Evolutionary conservation across 2,888 invertebrate species (phyloP).

Genomic region (Lagria hirta): DNA sequence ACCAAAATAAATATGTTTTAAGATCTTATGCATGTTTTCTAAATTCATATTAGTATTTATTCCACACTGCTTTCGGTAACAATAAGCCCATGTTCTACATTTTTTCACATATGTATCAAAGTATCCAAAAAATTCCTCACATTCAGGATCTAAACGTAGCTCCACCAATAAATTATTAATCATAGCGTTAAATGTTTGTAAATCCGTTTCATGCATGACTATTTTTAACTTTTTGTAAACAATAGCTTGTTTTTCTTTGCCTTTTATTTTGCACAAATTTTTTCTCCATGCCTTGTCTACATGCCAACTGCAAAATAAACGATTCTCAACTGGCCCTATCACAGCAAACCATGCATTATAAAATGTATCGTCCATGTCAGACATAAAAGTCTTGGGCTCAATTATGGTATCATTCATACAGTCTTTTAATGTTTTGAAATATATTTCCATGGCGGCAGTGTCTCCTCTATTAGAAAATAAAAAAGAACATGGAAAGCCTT

Average conservation of each 20-base stretch:
- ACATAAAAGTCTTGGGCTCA: slow-evolving; percentile 23
- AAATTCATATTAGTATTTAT: too few species aligned
- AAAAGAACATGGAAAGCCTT: slow-evolving; percentile 32
- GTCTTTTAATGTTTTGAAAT: slow-evolving; percentile 20
- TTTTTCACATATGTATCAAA: too few species aligned
- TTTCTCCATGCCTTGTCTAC: slow-evolving; percentile 3
- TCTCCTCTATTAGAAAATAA: slow-evolving; percentile 26
- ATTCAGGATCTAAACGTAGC: slow-evolving; percentile 21
- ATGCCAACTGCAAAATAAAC: too few species aligned
- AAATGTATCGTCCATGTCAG: slow-evolving; percentile 18
- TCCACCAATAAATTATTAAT: slow-evolving; percentile 17
- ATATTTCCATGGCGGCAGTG: slow-evolving; percentile 14
- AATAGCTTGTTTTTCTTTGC: too few species aligned
- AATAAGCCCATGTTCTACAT: too few species aligned
- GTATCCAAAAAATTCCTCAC: slow-evolving; percentile 26
- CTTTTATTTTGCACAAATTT: too few species aligned
- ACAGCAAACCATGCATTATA: slow-evolving; percentile 27
- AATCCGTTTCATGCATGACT: slow-evolving; percentile 25
- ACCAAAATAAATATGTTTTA: slow-evolving; percentile 32
- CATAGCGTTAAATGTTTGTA: slow-evolving; percentile 25
- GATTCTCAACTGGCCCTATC: too few species aligned
- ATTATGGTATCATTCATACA: too few species aligned
- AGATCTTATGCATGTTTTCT: too few species aligned
- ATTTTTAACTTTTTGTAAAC: slow-evolving; percentile 17
- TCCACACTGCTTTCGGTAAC: too few species aligned